Evolutionary conservation across 37 sponge, comb jelly and placozoan genomes (phyloP), one percentile per base, ranked within the genome.

Genomic region (Ianthella basta): DNA sequence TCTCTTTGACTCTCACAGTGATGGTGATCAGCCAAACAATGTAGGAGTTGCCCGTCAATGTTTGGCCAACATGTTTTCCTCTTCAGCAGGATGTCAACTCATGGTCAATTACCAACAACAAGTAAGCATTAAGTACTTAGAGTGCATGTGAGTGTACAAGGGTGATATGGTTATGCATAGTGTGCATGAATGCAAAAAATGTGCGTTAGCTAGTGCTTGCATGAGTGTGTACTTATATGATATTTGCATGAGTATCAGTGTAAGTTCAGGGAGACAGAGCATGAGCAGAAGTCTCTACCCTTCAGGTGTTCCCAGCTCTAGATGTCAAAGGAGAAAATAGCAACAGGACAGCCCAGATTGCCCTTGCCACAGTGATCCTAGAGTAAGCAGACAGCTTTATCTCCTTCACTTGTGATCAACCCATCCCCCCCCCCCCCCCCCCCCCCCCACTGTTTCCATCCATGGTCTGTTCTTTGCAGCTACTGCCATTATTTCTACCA

Each of bases 11-110:
- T n/a, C n/a, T n/a, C 66, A 94, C 91, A 27, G 86, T 86, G 15
- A 23, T 33, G 78, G 54, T 5, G 78, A 53, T 41, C 85, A 87
- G 55, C 6, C 70, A 15, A 93, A 93, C 78, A 93, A 93, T 60
- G 82, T 84, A 33, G 74, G 85, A 20, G 80, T 87, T 25, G 94
- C 81, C 8, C 70, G 89, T 55, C 69, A 91, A 30, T 72, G 80
- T 21, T 32, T 93, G 55, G 88, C 88, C 30, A 93, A 93, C 78
- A 55, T 86, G 39, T 93, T 93, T 25, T 19, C 86, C 19, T 23
- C 69, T 24, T 40, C 72, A 32, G 19, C 19, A 56, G 89, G 89
- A 21, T 59, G 21, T 16, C 40, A 60, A 19, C 82, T 84, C 19
- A 79, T 88, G 88, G n/a, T 60, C 39, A 19, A 25, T 4, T 40